Base-by-base conservation (phyloP, 2,888 invertebrate genomes). In the Drosophila testacea region DNA sequence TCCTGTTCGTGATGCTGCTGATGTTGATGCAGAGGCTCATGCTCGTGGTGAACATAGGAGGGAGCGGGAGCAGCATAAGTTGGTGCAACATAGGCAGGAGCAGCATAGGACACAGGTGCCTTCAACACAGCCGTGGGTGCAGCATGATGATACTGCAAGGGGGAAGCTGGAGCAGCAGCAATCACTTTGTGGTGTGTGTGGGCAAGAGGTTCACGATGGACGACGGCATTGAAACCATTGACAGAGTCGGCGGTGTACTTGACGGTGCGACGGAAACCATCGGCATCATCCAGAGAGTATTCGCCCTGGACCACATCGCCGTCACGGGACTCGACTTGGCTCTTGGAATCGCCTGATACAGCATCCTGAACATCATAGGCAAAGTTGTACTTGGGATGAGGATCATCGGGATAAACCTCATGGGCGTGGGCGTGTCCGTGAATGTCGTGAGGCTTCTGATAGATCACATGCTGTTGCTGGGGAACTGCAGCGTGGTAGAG, bases 301-400 rank as follows among this genome's bases (percentile, higher is more conserved):
- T 92, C 92, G 46, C 92, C 92, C 61, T 91, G 91, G 6, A 93
- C 92, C 34, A 92, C 89, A 81, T 93, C 92, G 42, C 92, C 92
- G 48, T 92, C 91, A 34, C 92, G 91, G 13, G 83, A 77, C 79
- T 93, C 92, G 27, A 83, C 83, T 72, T 93, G 92, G 69, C 89
- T 92, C 81, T 93, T 93, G 30, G 91, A 91, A 60, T 93, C 92
- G 3, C 92, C 92, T 4, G 92, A 92, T 2, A 91, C 59, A 9
- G 82, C 65, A 71, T 93, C 92, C 73, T 92, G 88, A 4, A 92
- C 91, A 69, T 92, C 91, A 57, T 93, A 93, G 56, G 90, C 90
- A 64, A 91, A 93, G 69, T 90, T 91, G 75, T 91, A 91, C 65
- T 91, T 89, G 66, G 91, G 90, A 81, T 91, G 90, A 22, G 91